A percentile compares a stretch with the other conserved stretches of the same genome.
Conservation (phyloP, 2,113 vertebrate species). For the Dicerorhinus sumatrensis region DNA sequence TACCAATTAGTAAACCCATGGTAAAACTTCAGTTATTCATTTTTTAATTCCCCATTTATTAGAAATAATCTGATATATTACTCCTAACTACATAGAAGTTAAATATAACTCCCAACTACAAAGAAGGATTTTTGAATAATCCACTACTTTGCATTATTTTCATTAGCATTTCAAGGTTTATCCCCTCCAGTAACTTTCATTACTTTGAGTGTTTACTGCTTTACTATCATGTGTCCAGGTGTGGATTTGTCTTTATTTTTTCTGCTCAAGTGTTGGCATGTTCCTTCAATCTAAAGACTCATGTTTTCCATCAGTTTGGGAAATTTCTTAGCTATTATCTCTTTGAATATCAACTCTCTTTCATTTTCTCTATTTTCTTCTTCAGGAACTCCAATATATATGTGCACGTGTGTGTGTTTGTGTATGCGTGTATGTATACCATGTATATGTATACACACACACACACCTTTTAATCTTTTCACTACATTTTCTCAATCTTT, state of each 20-base stretch:
- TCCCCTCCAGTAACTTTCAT: neutral
- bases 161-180: neutral
- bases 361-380: neutral
- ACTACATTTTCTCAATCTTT: neutral
- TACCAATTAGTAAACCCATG: neutral
- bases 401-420: neutral
- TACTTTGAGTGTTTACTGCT: neutral
- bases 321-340: neutral
- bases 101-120: too few relatives aligned
- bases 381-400: neutral
- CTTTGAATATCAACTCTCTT: neutral
- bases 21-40: neutral
- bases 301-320: neutral
- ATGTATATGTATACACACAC: neutral
- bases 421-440: too few relatives aligned
- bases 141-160: neutral
- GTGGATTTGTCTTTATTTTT: neutral
- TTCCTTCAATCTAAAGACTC: neutral
- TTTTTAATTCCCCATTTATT: neutral
- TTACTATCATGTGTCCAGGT: neutral
- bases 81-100: neutral
- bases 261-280: neutral
- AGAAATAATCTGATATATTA: neutral
- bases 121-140: neutral
- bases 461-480: neutral